Base-by-base conservation (phyloP, 2,888 invertebrate species). In the Operophtera brumata region DNA sequence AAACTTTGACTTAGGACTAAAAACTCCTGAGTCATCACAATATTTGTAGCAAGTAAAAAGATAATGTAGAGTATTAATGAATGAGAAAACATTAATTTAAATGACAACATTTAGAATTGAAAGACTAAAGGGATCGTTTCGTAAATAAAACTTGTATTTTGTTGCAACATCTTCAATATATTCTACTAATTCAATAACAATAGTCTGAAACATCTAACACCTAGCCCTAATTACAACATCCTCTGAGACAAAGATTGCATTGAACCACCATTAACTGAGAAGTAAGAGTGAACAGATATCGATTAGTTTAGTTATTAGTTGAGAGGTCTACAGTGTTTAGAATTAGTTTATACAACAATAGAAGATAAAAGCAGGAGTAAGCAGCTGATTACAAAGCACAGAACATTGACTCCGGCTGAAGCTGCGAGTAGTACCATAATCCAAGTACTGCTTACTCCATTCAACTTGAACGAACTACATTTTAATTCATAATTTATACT, bases 161-260 rank as follows among this genome's bases (percentile, higher is more conserved):
- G 75, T 82, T 87, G 83, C 85, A 89, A 89, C 89, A 86, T 81
- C 80, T 73, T 83, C 80, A 83, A 85, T 89, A 88, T 89, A 89
- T 89, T 89, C 82, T 78, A 73, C 86, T 87, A 87, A 77, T 82
- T 73, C 82, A 89, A 87, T 86, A 86, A 76, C 77, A 76, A 75
- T 80, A 70, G 67, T 66, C 76, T 75, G 76, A 80, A 78, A 74
- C 70, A 70, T 75, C 82, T 84, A 84, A 68, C 71, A 57, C 73
- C 73, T 80, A 80, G 72, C 69, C 70, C 70, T 74, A 80, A 70
- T 70, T 69, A 79, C 69, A 79, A 75, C 61, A 78, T 80, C 82
- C 80, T 78, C 69, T 69, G 86, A 85, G 89, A 88, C 85, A 87
- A 88, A 87, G 84, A 84, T 89, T 89, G 89, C 89, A 89, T 88